Conservation (phyloP, 2,113 vertebrate genomes). For the Nanger granti region DNA sequence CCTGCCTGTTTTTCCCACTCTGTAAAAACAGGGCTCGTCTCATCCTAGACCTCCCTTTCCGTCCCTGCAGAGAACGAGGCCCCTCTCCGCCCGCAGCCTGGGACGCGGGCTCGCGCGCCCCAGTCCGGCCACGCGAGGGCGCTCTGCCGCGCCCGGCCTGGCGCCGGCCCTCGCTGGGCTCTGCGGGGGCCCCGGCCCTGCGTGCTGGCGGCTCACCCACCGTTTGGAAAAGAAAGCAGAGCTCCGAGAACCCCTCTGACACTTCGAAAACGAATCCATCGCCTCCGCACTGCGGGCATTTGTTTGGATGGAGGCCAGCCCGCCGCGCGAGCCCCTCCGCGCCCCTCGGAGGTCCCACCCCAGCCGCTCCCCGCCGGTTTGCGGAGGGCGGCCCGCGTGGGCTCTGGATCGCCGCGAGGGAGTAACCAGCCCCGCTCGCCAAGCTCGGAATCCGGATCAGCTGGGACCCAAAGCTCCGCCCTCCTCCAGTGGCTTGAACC, state of each 20-base stretch:
- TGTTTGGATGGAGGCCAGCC: constrained; percentile 9
- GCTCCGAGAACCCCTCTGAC: not conserved
- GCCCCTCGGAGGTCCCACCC: not conserved
- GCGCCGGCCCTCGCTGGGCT: not conserved
- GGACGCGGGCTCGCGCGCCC: rapidly evolving
- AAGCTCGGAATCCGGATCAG: not conserved
- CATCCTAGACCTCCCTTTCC: not conserved
- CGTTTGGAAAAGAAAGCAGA: not conserved
- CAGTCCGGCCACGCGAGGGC: not conserved
- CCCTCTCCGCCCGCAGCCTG: rapidly evolving
- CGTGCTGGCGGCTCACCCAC: not conserved
- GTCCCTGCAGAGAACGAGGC: rapidly evolving
- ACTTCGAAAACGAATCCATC: not conserved
- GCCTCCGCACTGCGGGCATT: not conserved
- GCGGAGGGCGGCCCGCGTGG: not conserved
- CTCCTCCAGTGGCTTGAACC: not conserved
- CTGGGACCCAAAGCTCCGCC: not conserved
- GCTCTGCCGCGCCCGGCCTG: not conserved
- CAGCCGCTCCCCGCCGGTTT: not conserved
- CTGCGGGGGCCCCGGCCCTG: not conserved
- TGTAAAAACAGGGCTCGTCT: rapidly evolving
- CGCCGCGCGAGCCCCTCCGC: not conserved
- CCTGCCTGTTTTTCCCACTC: not conserved
- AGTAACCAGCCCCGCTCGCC: rapidly evolving
- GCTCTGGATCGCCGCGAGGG: rapidly evolving